Evolutionary conservation across 2,113 vertebrate genomes (phyloP).

Genomic region (Syngnathus scovelli): DNA sequence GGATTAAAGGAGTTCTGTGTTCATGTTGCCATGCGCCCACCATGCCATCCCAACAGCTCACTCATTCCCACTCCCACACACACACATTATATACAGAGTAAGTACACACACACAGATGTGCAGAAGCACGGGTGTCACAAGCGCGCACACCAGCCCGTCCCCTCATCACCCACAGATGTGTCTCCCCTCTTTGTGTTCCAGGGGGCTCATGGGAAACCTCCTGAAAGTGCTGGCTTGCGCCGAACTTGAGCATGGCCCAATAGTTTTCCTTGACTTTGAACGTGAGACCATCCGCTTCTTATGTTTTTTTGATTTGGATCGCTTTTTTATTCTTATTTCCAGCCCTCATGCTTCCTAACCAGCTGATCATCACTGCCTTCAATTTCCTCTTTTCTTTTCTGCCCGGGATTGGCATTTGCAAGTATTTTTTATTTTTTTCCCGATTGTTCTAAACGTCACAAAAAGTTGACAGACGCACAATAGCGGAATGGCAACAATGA

Average conservation of each 20-base stretch:
- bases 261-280: constrained; percentile 99
- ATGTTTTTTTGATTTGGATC: constrained; percentile 60
- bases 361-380: constrained; percentile 8
- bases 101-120: constrained; percentile 18
- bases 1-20: constrained; percentile 57
- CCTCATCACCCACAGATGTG: constrained; percentile 78
- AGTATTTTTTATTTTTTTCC: constrained; percentile 10
- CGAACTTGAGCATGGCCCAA: constrained; percentile 93
- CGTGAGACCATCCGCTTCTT: constrained; percentile 87
- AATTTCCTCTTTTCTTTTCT: constrained; percentile 27
- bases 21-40: constrained; percentile 44
- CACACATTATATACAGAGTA: constrained; percentile 26
- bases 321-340: constrained; percentile 38
- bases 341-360: constrained; percentile 34
- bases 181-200: constrained; percentile 90
- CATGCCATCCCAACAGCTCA: constrained; percentile 45
- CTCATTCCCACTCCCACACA: constrained; percentile 37
- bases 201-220: constrained; percentile 93
- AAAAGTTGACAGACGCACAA: constrained; percentile 41
- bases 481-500: constrained; percentile 22
- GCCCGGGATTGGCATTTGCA: constrained; percentile 56
- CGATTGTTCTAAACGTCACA: neutral
- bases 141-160: constrained; percentile 54
- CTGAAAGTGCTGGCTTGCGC: constrained; percentile 93
- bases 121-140: constrained; percentile 27